Evolutionary conservation across 1,140 invertebrate genomes (phyloP), one percentile per base, ranked within the genome.

Genomic region (Ericerus pela): DNA sequence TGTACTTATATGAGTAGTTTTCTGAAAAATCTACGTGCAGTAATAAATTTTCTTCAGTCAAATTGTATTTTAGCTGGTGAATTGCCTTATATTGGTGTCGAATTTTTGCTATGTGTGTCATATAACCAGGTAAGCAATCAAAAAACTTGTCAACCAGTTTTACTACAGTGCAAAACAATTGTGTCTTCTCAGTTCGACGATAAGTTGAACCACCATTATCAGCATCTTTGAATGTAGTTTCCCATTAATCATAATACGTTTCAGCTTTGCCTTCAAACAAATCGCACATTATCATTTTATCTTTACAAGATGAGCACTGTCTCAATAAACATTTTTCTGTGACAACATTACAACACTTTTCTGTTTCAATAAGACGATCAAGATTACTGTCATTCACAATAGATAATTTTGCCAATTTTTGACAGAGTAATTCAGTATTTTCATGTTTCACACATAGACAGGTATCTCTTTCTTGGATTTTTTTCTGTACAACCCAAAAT

Each of bases 21-120:
- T 69, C 61, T n/a, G 61, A 62, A 58, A 69, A 69, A 56, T 68
- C 66, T 51, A 67, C 62, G 36, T 67, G 63, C 12, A 69, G 62
- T 28, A 65, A 56, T 24, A 62, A 51, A 58, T 66, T 61, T 51
- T 64, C 55, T 54, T 59, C 56, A 36, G 53, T 60, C 54, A 68
- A 59, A 55, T 65, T 66, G 27, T 66, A 53, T 60, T 62, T 64
- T 16, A 64, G 47, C 26, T 62, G 56, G 55, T 61, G 61, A 54
- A 65, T 60, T 8, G 51, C 51, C 53, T 64, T 62, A 26, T 63
- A 58, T 55, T 69, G 62, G 56, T 64, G 62, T 14, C 51, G 57
- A 28, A 68, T 65, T 54, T 60, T 64, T 47, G 59, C 60, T 22
- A 61, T 27, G 56, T 67, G 62, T 61, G 62, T 62, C 53, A 60